phyloP scores from a whole-genome alignment of 2,888 invertebrate genomes.

The Arge pagana region DNA sequence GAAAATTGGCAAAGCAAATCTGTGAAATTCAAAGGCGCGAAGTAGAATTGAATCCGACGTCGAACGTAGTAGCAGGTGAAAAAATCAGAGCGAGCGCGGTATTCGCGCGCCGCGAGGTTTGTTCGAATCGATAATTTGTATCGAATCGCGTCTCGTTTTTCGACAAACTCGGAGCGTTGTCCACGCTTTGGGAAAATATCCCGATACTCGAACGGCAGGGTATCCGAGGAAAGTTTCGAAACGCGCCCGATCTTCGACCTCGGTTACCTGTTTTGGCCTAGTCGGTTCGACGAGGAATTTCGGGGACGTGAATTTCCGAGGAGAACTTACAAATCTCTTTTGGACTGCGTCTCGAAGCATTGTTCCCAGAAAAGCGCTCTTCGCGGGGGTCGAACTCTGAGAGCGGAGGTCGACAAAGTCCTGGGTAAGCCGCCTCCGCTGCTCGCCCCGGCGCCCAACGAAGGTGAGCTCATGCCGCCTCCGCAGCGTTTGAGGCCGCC shows the following conservation, averaged over 20 bases:
- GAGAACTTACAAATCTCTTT: slow-evolving; percentile 71
- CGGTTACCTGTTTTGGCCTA: neutral
- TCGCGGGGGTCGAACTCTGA: slow-evolving; percentile 70
- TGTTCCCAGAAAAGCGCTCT: slow-evolving; percentile 85
- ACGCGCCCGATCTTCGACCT: slow-evolving; percentile 2
- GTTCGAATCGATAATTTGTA: no score
- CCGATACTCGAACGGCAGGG: no score
- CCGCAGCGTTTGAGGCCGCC: slow-evolving; percentile 54
- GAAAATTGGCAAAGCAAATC: no score
- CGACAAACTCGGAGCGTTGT: no score
- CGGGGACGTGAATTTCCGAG: neutral
- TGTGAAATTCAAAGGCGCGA: no score
- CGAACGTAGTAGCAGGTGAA: no score
- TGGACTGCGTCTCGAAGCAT: slow-evolving; percentile 74
- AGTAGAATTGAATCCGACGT: no score
- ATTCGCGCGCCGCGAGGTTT: no score
- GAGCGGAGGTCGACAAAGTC: slow-evolving; percentile 78
- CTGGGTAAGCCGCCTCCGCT: slow-evolving; percentile 64
- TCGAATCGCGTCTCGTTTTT: no score
- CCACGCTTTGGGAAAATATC: no score
- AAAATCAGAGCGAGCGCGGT: no score
- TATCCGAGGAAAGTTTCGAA: slow-evolving; percentile 2
- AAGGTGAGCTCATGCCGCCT: slow-evolving; percentile 59
- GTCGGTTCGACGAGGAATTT: neutral
- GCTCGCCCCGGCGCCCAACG: slow-evolving; percentile 42